phyloP scores from a whole-genome alignment of 2,797 vertebrate species.

The Falco cherrug region DNA sequence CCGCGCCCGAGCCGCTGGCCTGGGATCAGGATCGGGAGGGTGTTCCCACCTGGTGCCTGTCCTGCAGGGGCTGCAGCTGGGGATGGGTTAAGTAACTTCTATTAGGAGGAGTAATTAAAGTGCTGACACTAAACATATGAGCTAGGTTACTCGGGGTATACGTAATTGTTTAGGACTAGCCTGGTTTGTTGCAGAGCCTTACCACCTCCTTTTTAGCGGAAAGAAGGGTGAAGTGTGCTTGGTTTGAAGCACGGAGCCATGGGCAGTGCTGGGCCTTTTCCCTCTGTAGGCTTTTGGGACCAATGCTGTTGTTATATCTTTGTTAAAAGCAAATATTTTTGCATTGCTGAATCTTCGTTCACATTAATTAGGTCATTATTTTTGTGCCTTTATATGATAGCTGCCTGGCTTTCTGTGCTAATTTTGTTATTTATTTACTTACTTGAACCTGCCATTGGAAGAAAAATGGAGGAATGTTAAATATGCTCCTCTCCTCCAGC shows the following conservation, averaged over 20 bases:
- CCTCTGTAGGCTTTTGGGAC: background rate
- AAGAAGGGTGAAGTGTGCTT: background rate
- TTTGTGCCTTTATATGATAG: background rate
- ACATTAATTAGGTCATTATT: background rate
- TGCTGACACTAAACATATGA: background rate
- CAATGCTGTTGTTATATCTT: background rate
- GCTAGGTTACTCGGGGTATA: background rate
- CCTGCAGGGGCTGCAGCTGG: no score
- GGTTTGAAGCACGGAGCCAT: background rate
- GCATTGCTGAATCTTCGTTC: background rate
- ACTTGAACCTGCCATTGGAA: background rate
- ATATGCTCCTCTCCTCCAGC: background rate
- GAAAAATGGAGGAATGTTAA: background rate
- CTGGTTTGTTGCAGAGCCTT: background rate
- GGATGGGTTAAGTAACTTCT: background rate
- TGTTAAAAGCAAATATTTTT: background rate
- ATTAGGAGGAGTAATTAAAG: background rate
- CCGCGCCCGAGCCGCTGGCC: accelerated
- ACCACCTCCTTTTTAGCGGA: background rate
- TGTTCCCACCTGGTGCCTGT: background rate
- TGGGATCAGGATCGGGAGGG: accelerated
- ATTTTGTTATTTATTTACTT: background rate
- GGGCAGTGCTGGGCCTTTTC: background rate
- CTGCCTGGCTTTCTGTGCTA: background rate
- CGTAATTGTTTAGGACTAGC: background rate